Evolutionary conservation across 2,113 vertebrate genomes (phyloP), one percentile per base, ranked within the genome.

Genomic region (Menura novaehollandiae): DNA sequence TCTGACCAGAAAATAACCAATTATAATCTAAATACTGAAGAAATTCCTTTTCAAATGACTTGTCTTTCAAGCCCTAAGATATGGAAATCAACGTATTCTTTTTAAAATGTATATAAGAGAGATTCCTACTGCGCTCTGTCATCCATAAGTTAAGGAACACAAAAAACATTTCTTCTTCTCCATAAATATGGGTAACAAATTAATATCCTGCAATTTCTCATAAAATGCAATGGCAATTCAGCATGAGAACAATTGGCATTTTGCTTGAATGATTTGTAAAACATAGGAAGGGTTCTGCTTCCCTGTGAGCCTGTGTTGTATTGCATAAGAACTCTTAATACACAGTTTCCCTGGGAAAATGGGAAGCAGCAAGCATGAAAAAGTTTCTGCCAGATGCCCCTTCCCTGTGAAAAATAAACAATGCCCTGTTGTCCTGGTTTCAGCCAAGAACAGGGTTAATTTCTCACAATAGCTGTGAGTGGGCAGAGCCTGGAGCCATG

Each of bases 361-460:
- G 0, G 23, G 32, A 76, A 91, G 27, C 1, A 26, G 15, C 4
- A n/a, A 21, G 35, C 5, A 44, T 18, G 9, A 2, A 26, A n/a
- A 74, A 35, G 4, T 55, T 71, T 58, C 17, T 73, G 9, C 8
- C 7, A 64, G 23, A 16, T 86, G 15, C 18, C 18, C 12, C 23
- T 21, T 56, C 28, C 8, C 17, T n/a, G 15, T 7, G 7, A 53
- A 76, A 92, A 84, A 72, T 13, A 55, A 77, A 35, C 5, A 1
- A 10, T 6, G 1, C 3, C 2, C 8, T 39, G 6, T 46, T 37
- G 26, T 43, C 44, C 4, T 23, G 33, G 14, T 68, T 60, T 52
- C 0, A 0, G 3, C 18, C 22, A 44, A 19, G 7, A 11, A 69
- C 11, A 23, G 23, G 6, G 22, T 37, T 44, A 60, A 9, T 46